Evolutionary conservation across 2,797 vertebrate species (phyloP).

Genomic region (Enteromius treurensis): DNA sequence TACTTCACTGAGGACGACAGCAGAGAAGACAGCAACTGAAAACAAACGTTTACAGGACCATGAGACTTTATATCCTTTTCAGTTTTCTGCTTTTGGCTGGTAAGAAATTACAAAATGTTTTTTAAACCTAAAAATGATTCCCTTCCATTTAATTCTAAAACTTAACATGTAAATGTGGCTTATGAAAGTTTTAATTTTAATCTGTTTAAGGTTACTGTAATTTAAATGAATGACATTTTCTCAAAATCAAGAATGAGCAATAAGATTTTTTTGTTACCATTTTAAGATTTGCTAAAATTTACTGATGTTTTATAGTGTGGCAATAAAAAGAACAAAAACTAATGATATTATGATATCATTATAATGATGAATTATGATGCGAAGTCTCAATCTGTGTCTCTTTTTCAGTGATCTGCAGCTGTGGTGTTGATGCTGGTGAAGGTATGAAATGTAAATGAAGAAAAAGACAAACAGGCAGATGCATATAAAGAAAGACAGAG

Average conservation of each 20-base stretch:
- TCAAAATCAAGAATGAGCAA: neutral
- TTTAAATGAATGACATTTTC: neutral
- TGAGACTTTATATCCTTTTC: constrained; percentile 44
- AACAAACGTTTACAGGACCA: neutral
- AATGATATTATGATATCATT: neutral
- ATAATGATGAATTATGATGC: too few species aligned
- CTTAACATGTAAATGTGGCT: neutral
- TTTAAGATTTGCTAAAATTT: neutral
- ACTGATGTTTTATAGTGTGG: neutral
- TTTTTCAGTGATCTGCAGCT: constrained; percentile 25
- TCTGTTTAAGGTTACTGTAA: neutral
- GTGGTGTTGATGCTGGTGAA: neutral
- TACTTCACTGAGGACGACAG: neutral
- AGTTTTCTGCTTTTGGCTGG: constrained; percentile 47
- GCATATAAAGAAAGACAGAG: neutral
- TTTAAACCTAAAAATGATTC: neutral
- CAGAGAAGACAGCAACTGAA: neutral
- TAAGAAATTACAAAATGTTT: constrained; percentile 36
- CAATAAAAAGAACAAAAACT: neutral
- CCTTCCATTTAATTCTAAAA: neutral
- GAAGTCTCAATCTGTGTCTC: neutral
- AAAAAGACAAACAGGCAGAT: neutral
- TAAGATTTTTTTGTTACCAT: neutral
- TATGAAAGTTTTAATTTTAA: neutral
- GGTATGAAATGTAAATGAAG: constrained; percentile 7